phyloP scores from a whole-genome alignment of 2,888 invertebrate genomes.

The Sesia bembeciformis region DNA sequence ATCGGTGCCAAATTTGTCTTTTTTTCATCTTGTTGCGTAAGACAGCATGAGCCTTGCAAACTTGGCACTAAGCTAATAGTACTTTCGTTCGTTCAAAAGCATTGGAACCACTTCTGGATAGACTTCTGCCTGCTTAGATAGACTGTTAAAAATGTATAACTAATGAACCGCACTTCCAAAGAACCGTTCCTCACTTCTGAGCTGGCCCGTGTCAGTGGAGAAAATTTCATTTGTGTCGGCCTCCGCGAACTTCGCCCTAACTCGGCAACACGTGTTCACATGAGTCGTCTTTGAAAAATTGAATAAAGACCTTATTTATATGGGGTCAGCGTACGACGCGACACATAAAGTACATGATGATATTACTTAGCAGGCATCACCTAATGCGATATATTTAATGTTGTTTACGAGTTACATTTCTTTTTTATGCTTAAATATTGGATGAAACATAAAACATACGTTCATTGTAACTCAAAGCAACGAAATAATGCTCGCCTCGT shows the following conservation, averaged over 20 bases:
- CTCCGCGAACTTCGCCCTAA: constrained; percentile 47
- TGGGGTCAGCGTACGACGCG: constrained; percentile 62
- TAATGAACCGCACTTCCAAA: too few species aligned
- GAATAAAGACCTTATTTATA: constrained; percentile 69
- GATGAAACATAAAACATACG: constrained; percentile 5
- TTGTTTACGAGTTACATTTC: constrained; percentile 46
- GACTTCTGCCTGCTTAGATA: too few species aligned
- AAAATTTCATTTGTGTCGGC: constrained; percentile 62
- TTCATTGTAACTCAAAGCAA: too few species aligned
- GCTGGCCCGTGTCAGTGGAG: constrained; percentile 45
- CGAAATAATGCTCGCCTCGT: too few species aligned
- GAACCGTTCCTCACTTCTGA: constrained; percentile 1
- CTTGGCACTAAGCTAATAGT: too few species aligned
- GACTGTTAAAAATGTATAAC: too few species aligned
- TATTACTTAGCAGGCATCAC: constrained; percentile 52
- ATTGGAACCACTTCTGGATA: too few species aligned
- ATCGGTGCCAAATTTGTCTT: too few species aligned
- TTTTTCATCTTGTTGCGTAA: too few species aligned
- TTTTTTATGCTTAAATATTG: constrained; percentile 5
- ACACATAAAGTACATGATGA: constrained; percentile 63
- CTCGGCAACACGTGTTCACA: constrained; percentile 65
- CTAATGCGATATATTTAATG: constrained; percentile 61
- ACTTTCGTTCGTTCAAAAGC: too few species aligned
- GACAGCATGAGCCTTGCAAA: too few species aligned
- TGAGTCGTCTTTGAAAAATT: constrained; percentile 66